Conservation (phyloP, 2,888 invertebrate genomes). For the Scrobipalpa atriplicella region DNA sequence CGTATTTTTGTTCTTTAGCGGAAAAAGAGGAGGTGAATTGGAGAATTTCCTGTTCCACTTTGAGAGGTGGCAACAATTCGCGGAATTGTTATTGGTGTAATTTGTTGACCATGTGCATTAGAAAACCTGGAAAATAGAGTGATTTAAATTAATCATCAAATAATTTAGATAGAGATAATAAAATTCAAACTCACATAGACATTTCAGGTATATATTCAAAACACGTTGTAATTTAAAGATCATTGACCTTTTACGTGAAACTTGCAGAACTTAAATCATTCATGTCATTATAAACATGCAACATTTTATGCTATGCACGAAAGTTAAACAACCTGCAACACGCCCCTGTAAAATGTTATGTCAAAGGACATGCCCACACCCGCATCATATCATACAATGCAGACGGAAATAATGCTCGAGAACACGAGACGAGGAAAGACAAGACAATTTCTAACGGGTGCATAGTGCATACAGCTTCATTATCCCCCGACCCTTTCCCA, state of each 20-base stretch:
- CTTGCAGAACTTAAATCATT: neutral
- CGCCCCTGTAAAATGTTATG: neutral
- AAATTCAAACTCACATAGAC: too few relatives aligned
- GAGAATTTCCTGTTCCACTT: neutral
- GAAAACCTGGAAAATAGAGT: too few relatives aligned
- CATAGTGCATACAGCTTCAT: constrained; percentile 56
- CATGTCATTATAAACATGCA: neutral
- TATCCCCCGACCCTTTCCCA: constrained; percentile 65
- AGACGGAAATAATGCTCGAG: constrained; percentile 39
- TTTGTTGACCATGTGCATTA: neutral
- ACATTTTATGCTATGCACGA: too few relatives aligned
- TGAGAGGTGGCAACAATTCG: neutral
- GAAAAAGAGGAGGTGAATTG: neutral
- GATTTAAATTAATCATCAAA: too few relatives aligned
- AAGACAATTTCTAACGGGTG: constrained; percentile 40
- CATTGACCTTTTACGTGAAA: neutral
- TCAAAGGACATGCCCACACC: constrained; percentile 11
- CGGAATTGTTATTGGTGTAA: neutral
- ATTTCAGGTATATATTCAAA: too few relatives aligned
- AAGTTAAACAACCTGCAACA: neutral
- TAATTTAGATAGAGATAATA: too few relatives aligned
- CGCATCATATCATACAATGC: constrained; percentile 26
- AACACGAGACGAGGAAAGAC: constrained; percentile 1
- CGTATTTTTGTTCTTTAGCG: neutral
- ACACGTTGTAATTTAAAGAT: neutral